phyloP scores from a whole-genome alignment of 2,113 vertebrate species.

The Bujurquina vittata region DNA sequence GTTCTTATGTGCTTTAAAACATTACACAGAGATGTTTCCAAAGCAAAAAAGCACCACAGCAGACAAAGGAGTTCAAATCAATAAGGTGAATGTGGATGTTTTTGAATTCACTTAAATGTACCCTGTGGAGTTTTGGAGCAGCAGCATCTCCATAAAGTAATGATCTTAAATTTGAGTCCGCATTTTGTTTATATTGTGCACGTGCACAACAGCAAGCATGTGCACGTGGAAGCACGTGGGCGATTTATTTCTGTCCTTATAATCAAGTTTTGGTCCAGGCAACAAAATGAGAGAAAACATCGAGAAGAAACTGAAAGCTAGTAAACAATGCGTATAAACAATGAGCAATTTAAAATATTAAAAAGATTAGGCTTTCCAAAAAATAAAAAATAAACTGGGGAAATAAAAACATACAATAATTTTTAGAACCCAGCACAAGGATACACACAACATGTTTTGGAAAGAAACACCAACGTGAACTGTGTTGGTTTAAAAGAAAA shows the following conservation, averaged over 20 bases:
- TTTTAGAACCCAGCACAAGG: background rate
- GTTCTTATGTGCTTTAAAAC: background rate
- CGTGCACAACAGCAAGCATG: background rate
- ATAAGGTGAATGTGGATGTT: background rate
- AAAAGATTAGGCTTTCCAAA: background rate
- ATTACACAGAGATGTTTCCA: background rate
- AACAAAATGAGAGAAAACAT: background rate
- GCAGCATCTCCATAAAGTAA: background rate
- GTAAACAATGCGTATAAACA: background rate
- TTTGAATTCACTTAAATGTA: background rate
- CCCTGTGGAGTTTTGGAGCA: constrained; percentile 20
- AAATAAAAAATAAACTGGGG: background rate
- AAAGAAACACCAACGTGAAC: background rate
- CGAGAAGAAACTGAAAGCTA: background rate
- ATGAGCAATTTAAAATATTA: background rate
- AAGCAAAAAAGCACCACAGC: background rate
- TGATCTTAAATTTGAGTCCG: background rate
- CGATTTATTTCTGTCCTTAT: background rate
- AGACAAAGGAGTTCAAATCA: constrained; percentile 1
- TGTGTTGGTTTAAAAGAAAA: constrained; percentile 3
- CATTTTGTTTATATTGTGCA: background rate
- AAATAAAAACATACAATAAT: background rate
- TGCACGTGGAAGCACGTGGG: background rate
- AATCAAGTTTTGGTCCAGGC: background rate
- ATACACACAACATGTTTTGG: background rate